These are phyloP conservation scores for Alcis repandata DNA, from an alignment of 2,888 invertebrate species.

Conservation along the genomic window DNA sequence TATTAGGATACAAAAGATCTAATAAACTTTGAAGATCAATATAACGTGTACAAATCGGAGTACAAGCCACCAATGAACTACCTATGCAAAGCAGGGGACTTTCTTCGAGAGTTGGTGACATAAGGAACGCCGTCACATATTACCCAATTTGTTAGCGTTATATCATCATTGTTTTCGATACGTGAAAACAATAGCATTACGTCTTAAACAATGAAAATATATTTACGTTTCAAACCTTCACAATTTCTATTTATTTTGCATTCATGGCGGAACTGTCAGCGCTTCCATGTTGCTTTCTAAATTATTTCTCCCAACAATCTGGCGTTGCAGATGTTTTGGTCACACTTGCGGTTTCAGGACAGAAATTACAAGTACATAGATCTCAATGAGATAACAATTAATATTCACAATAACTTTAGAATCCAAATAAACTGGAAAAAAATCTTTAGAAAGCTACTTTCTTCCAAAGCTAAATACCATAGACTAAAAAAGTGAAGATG, in stretches of 20 bases:
- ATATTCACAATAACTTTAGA: constrained; percentile 37
- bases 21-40: constrained; percentile 2
- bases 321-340: not conserved
- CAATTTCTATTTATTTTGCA: constrained; percentile 87
- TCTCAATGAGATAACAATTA: constrained; percentile 19
- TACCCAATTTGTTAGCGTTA: constrained; percentile 46
- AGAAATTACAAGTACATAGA: not conserved
- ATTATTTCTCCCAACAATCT: constrained; percentile 53
- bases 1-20: not conserved
- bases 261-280: constrained; percentile 88
- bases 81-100: constrained; percentile 58
- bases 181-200: constrained; percentile 53
- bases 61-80: constrained; percentile 40
- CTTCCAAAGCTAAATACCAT: constrained; percentile 63
- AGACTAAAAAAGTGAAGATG: constrained; percentile 41
- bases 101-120: constrained; percentile 51
- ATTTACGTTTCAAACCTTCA: constrained; percentile 68
- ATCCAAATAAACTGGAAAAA: constrained; percentile 57
- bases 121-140: constrained; percentile 41
- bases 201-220: constrained; percentile 53
- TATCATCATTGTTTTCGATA: constrained; percentile 50
- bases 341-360: constrained; percentile 9
- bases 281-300: constrained; percentile 87
- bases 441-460: constrained; percentile 83
- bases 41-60: constrained; percentile 19